Evolutionary conservation across 2,888 invertebrate genomes (phyloP).

Genomic region (Fabriciana adippe): DNA sequence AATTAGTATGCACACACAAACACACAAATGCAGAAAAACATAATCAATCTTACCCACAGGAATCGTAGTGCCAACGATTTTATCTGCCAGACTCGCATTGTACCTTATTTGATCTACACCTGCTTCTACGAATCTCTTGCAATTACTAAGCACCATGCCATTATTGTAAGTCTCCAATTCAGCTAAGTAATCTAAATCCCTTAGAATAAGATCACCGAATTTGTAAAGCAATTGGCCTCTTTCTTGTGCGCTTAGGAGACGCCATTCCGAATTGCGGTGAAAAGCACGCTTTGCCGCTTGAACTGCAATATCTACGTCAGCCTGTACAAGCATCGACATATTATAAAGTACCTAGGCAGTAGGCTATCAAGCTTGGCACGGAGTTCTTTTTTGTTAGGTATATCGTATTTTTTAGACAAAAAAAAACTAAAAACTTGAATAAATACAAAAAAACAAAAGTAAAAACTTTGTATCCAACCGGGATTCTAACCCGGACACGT

Average conservation of each 20-base stretch:
- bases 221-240: conserved; percentile 87
- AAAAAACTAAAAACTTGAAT: too few species aligned
- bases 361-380: too few species aligned
- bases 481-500: too few species aligned
- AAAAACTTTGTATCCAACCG: too few species aligned
- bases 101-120: conserved; percentile 84
- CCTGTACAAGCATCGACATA: conserved; percentile 54
- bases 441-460: too few species aligned
- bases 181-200: conserved; percentile 87
- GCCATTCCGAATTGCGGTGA: conserved; percentile 86
- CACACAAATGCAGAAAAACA: too few species aligned
- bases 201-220: conserved; percentile 89
- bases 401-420: too few species aligned
- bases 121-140: conserved; percentile 80
- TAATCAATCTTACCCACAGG: conserved; percentile 67
- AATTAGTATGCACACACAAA: too few species aligned
- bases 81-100: conserved; percentile 94
- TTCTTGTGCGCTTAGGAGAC: conserved; percentile 90
- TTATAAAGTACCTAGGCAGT: too few species aligned
- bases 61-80: conserved; percentile 88
- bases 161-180: conserved; percentile 95
- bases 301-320: conserved; percentile 89
- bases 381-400: too few species aligned
- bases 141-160: conserved; percentile 88
- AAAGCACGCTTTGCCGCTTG: conserved; percentile 89